A percentile compares a stretch with the other conserved stretches of the same genome.
phyloP scores from a whole-genome alignment of 2,113 vertebrate species.

The Neotoma lepida region DNA sequence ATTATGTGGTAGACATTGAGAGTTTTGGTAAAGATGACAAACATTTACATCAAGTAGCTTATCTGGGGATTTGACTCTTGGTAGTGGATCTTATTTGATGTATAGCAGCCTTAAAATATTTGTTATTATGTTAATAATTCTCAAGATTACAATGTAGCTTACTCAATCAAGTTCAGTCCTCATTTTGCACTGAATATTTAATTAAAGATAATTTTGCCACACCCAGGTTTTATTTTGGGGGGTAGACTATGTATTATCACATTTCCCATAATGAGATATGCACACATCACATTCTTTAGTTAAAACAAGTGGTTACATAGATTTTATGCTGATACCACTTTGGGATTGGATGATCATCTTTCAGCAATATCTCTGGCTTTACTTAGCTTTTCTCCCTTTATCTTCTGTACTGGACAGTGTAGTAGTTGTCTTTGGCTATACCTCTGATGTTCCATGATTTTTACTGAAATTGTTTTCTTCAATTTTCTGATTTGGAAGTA shows the following conservation, averaged over 20 bases:
- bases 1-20: not conserved
- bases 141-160: not conserved
- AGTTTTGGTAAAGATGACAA: not conserved
- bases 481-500: not conserved
- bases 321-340: not conserved
- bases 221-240: not conserved
- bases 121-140: not conserved
- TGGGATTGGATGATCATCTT: not conserved
- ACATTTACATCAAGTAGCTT: not conserved
- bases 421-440: not conserved
- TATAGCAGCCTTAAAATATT: not conserved
- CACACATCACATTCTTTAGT: not conserved
- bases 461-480: constrained; percentile 35
- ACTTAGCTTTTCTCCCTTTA: not conserved
- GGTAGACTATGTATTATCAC: not conserved
- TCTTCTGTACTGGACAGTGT: not conserved
- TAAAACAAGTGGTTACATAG: not conserved
- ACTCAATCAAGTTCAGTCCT: not conserved
- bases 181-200: constrained; percentile 4
- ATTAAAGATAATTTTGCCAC: not conserved
- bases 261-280: constrained; percentile 18
- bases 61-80: not conserved
- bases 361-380: not conserved
- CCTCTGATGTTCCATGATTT: not conserved
- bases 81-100: not conserved